These are phyloP conservation scores for Aptenodytes patagonicus DNA, from an alignment of 2,113 vertebrate genomes.

Conservation along the genomic window DNA sequence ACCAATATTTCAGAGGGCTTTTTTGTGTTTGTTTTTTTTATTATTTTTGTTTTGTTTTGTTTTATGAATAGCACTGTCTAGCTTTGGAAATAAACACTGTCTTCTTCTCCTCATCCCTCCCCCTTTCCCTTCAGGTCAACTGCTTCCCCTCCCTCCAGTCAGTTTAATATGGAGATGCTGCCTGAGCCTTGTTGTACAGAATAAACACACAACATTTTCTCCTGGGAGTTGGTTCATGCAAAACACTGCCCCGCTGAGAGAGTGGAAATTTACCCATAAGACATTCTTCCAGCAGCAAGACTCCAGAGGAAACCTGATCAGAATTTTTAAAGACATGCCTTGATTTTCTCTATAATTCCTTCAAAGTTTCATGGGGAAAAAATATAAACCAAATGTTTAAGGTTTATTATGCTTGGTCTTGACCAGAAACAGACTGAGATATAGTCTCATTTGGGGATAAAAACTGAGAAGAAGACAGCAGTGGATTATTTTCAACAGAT, in stretches of 20 bases:
- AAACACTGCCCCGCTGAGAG: slow-evolving; percentile 87
- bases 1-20: neutral
- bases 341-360: slow-evolving; percentile 45
- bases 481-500: slow-evolving; percentile 26
- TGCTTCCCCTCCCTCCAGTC: slow-evolving; percentile 65
- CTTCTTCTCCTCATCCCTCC: neutral
- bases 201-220: slow-evolving; percentile 85
- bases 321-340: slow-evolving; percentile 74
- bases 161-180: slow-evolving; percentile 84
- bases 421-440: slow-evolving; percentile 30
- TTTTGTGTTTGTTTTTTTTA: neutral
- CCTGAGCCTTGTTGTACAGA: slow-evolving; percentile 82
- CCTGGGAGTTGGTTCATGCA: slow-evolving; percentile 90
- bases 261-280: slow-evolving; percentile 93
- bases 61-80: slow-evolving; percentile 12
- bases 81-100: slow-evolving; percentile 39
- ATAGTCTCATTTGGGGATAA: slow-evolving; percentile 31
- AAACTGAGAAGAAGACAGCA: slow-evolving; percentile 9
- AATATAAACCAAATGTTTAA: slow-evolving; percentile 42
- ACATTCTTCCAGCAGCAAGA: slow-evolving; percentile 81
- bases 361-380: slow-evolving; percentile 43
- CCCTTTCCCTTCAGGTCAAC: slow-evolving; percentile 19
- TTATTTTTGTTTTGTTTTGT: neutral
- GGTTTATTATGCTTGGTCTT: slow-evolving; percentile 24
- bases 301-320: slow-evolving; percentile 82